Evolutionary conservation across 2,797 vertebrate species (phyloP).

Genomic region (Avahi laniger): DNA sequence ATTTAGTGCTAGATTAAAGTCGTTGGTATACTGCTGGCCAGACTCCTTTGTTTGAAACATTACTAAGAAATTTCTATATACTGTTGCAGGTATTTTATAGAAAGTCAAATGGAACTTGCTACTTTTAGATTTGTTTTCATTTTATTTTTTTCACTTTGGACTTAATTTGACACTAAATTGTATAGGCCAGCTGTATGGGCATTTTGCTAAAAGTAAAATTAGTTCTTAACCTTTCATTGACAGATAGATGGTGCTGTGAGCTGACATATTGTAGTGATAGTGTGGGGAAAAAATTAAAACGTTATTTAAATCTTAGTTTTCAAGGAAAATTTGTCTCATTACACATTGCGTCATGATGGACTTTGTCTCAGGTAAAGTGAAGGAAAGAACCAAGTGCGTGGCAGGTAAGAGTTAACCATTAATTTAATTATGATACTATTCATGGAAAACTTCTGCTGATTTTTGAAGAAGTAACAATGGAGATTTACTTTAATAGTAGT

Average conservation of each 20-base stretch:
- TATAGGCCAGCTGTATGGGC: background rate
- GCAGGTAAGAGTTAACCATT: background rate
- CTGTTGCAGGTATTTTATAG: background rate
- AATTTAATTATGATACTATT: background rate
- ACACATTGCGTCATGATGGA: background rate
- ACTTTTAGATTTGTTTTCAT: background rate
- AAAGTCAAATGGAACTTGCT: background rate
- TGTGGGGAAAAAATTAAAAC: background rate
- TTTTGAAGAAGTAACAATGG: background rate
- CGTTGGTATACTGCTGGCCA: background rate
- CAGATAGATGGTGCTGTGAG: slow-evolving; percentile 73
- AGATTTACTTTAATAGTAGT: background rate
- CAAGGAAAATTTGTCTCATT: background rate
- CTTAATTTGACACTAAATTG: background rate
- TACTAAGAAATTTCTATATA: background rate
- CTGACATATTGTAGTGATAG: background rate
- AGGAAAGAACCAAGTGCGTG: background rate
- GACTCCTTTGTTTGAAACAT: background rate
- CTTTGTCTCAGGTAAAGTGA: background rate
- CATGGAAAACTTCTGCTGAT: background rate
- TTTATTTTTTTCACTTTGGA: background rate
- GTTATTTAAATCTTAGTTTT: slow-evolving; percentile 6
- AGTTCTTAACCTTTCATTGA: slow-evolving; percentile 26
- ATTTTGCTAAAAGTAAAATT: slow-evolving; percentile 17
- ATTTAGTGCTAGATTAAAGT: background rate